Base-by-base conservation (phyloP, 2,797 vertebrate species). In the Takifugu rubripes region DNA sequence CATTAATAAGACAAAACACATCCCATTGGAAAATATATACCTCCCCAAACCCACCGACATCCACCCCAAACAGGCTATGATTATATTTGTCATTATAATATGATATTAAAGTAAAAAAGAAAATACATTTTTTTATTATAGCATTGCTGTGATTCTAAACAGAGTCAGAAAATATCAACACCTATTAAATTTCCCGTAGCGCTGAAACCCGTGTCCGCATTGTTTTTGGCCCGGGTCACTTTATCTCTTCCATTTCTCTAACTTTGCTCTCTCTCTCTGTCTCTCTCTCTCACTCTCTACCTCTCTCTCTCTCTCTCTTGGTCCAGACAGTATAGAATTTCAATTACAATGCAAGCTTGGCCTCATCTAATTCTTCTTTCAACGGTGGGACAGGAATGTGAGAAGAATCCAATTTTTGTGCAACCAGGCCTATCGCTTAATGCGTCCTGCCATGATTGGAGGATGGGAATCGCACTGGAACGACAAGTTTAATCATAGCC, bases 401-500 rank as follows among this genome's bases (percentile, higher is more conserved):
- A 77, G 83, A 68, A 74, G 80, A 85, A 87, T 81, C 74, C 74
- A 81, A 86, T 87, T 83, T 84, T 84, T 85, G 77, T 84, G 83
- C 86, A 83, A 82, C 74, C 84, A 79, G 79, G 75, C 81, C 79
- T 82, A 76, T 78, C 79, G 74, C 72, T 74, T 76, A 77, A 83
- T 77, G 75, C 46, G 65, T 78, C 75, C 74, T 43, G 52, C 64
- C 12, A 6, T 72, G 81, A 81, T 81, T 77, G 75, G 78, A 73
- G 75, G 78, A 84, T 81, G 73, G 75, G 70, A 78, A 72, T 48
- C 74, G 72, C 74, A 49, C 67, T 62, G 79, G 75, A 79, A 82
- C 45, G 82, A 86, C 82, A 82, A 84, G 79, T 85, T 83, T 85
- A 83, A 86, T 87, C 83, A 85, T 79, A 81, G 82, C 85, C 61